These are phyloP conservation scores for Tenrec ecaudatus DNA, from an alignment of 2,113 vertebrate genomes.

Conservation along the genomic window DNA sequence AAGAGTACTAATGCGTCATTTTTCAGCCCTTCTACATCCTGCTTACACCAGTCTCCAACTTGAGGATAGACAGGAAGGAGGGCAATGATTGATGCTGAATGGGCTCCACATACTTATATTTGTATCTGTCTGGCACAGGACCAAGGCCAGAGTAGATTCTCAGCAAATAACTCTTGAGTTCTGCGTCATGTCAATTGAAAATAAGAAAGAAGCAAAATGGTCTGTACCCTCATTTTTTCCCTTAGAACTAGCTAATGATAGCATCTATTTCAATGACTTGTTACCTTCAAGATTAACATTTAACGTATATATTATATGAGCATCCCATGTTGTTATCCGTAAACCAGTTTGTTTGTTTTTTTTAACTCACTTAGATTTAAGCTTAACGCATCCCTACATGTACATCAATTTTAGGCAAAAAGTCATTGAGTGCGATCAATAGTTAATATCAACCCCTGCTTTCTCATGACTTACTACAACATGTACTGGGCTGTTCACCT, in stretches of 20 bases:
- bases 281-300: background rate
- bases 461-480: background rate
- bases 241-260: background rate
- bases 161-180: background rate
- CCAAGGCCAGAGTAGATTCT: background rate
- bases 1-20: too few relatives aligned
- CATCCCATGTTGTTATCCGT: background rate
- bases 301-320: background rate
- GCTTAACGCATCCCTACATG: background rate
- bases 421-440: background rate
- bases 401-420: background rate
- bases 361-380: background rate
- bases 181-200: background rate
- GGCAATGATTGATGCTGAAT: background rate
- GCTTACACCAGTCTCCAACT: background rate
- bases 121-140: background rate
- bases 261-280: background rate
- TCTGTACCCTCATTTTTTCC: background rate
- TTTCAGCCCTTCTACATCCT: background rate
- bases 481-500: too few relatives aligned
- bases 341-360: background rate
- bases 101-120: background rate
- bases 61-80: background rate
- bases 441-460: background rate
- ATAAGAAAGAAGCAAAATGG: background rate